Percentiles rank a stretch among this genome's conserved stretches.
phyloP scores from a whole-genome alignment of 2,113 vertebrate genomes.

The Formicarius rufipectus region DNA sequence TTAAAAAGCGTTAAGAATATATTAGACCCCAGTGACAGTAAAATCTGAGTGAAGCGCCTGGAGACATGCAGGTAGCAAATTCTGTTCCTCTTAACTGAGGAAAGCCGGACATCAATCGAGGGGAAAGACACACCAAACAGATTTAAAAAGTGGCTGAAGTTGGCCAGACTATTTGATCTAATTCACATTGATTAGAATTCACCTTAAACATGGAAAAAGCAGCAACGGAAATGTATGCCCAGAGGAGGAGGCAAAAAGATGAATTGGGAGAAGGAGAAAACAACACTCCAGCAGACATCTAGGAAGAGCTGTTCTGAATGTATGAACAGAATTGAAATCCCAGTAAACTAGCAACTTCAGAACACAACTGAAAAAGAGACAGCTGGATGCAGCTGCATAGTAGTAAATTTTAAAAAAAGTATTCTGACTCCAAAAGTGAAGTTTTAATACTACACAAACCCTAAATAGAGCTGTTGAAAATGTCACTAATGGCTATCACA shows the following conservation, averaged over 20 bases:
- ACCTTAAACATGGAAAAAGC: background rate
- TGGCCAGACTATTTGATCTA: background rate
- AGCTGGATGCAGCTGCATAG: background rate
- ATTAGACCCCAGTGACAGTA: background rate
- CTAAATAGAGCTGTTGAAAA: background rate
- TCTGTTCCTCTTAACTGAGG: background rate
- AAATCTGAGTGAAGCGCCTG: background rate
- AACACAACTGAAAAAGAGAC: background rate
- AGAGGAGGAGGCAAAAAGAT: background rate
- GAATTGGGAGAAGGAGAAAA: background rate
- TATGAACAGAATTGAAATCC: background rate
- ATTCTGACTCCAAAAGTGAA: background rate
- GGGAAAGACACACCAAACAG: background rate
- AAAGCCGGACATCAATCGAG: background rate
- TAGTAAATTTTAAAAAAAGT: background rate
- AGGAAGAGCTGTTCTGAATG: background rate
- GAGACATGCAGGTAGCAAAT: background rate
- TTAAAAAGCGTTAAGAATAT: background rate
- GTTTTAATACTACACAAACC: background rate
- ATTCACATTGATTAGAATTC: background rate
- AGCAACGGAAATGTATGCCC: background rate
- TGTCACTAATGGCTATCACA: background rate
- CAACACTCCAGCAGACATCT: background rate
- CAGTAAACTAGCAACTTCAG: background rate
- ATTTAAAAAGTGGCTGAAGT: background rate